Base-by-base conservation (phyloP, 2,113 vertebrate genomes). In the Cichladusa arquata region DNA sequence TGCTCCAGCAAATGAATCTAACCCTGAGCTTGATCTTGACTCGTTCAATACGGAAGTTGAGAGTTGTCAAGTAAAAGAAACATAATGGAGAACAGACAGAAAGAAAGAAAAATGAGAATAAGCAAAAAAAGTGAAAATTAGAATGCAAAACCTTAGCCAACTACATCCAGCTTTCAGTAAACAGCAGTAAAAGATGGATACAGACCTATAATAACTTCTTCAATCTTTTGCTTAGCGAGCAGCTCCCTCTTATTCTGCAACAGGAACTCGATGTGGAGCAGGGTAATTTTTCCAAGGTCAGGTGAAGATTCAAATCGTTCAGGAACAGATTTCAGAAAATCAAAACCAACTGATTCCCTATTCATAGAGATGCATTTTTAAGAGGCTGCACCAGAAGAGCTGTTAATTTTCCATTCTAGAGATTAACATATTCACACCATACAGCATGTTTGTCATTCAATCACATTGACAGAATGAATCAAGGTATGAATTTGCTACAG, bases 281-380 rank as follows among this genome's bases (percentile, higher is more conserved):
- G 94, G 44, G 98, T 94, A 90, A 98, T 98, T 93, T 96, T 97
- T 89, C 98, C 98, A 97, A 98, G 89, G 92, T 99, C 97, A 96
- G 98, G 98, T 90, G 98, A 98, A 40, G 98, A 97, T 90, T 98
- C 98, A 97, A 99, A 99, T 84, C 96, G 98, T 93, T 98, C 97
- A 97, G 98, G 98, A 78, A 98, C 94, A 45, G 81, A 97, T 88
- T 98, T 98, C 93, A 99, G 97, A 95, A 98, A 98, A 77, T 98
- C 97, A 98, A 99, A 99, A 7, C 98, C 98, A 96, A 98, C 83
- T 84, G 69, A 88, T 94, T 99, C 98, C 98, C 99, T 99, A 84
- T 95, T 96, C 79, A 97, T 48, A 95, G 29, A 96, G 86, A 97
- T 31, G 94, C 19, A 96, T 58, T 93, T 95, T 87, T 92, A 94